Percentiles rank a stretch among this genome's conserved stretches.
Conservation (phyloP, 2,888 invertebrate genomes). For the Caradrina kadenii region DNA sequence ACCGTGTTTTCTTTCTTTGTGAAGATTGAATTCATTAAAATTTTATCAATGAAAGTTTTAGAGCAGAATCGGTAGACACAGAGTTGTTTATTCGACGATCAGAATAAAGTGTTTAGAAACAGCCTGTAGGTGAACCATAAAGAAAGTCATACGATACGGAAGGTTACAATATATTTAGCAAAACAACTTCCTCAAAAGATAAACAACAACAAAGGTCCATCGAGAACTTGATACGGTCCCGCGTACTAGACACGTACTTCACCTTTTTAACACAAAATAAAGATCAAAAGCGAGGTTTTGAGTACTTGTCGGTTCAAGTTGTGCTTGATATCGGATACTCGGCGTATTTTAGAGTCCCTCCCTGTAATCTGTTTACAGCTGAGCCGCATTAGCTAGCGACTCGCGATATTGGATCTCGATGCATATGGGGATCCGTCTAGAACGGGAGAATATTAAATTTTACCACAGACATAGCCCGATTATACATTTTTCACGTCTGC, state of each 20-base stretch:
- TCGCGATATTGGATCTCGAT: conserved; percentile 65
- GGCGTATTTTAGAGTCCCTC: conserved; percentile 54
- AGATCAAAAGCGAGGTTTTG: conserved; percentile 70
- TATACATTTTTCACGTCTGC: conserved; percentile 54
- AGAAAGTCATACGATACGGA: background rate
- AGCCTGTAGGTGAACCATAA: background rate
- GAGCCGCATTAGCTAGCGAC: conserved; percentile 63
- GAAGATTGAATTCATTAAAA: conserved; percentile 15
- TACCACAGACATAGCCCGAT: conserved; percentile 42
- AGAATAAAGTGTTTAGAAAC: conserved; percentile 4
- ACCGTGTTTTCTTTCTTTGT: conserved; percentile 30
- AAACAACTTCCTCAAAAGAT: conserved; percentile 30
- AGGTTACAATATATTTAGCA: conserved; percentile 11
- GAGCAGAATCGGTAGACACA: background rate
- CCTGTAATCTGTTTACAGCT: conserved; percentile 65
- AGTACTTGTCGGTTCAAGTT: conserved; percentile 68
- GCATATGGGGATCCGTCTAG: conserved; percentile 55
- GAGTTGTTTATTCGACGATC: background rate
- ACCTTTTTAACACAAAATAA: conserved; percentile 68
- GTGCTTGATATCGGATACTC: conserved; percentile 70
- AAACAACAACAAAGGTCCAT: conserved; percentile 44
- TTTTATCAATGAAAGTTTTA: background rate
- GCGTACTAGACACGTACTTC: conserved; percentile 49
- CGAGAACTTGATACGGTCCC: conserved; percentile 47
- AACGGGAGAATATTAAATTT: conserved; percentile 60